Evolutionary conservation across 2,797 vertebrate genomes (phyloP).

Genomic region (Pantherophis alleghaniensis): DNA sequence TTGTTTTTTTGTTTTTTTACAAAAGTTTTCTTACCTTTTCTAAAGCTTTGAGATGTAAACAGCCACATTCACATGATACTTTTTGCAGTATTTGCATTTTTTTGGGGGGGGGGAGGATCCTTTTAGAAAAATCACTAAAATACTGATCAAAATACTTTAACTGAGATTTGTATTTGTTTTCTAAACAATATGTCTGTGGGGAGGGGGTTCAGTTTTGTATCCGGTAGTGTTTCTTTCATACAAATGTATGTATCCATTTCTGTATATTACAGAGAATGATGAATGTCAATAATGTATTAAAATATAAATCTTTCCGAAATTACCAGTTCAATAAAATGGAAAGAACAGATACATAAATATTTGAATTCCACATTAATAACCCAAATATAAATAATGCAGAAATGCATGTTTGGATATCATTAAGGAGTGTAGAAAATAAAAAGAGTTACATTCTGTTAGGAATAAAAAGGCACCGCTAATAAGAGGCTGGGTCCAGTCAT

Average conservation of each 20-base stretch:
- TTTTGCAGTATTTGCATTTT: not conserved
- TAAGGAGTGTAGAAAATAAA: slow-evolving; percentile 73
- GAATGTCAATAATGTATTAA: slow-evolving; percentile 32
- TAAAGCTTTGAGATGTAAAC: not conserved
- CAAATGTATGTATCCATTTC: slow-evolving; percentile 19
- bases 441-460: slow-evolving; percentile 70
- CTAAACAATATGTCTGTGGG: slow-evolving; percentile 25
- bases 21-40: not conserved
- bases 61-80: not conserved
- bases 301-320: slow-evolving; percentile 36
- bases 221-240: slow-evolving; percentile 37
- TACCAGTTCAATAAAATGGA: slow-evolving; percentile 43
- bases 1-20: not conserved
- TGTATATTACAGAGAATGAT: slow-evolving; percentile 12
- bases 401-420: slow-evolving; percentile 63
- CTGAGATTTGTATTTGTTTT: slow-evolving; percentile 20
- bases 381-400: slow-evolving; percentile 66
- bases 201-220: slow-evolving; percentile 34
- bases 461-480: slow-evolving; percentile 81
- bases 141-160: slow-evolving; percentile 38
- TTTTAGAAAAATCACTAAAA: slow-evolving; percentile 19
- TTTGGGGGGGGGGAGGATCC: fast-evolving
- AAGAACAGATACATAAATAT: slow-evolving; percentile 47
- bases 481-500: slow-evolving; percentile 71
- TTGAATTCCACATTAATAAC: slow-evolving; percentile 53